Conservation (phyloP, 2,888 invertebrate genomes). For the Apotomis capreana region DNA sequence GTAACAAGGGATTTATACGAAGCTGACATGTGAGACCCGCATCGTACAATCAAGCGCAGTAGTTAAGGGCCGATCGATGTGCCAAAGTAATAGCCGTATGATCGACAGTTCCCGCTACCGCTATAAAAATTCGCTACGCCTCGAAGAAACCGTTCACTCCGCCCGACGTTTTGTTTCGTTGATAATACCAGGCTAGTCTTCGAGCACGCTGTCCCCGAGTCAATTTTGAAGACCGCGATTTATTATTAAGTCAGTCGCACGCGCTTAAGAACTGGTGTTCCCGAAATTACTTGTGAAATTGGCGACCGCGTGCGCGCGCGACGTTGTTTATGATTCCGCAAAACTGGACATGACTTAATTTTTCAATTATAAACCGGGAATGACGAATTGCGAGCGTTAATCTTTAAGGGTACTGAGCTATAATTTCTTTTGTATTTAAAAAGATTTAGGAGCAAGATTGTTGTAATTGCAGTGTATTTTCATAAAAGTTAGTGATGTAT, state of each 20-base stretch:
- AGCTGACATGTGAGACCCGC: conserved; percentile 45
- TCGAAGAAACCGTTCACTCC: conserved; percentile 71
- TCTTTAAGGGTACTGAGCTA: conserved; percentile 45
- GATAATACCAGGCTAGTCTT: conserved; percentile 75
- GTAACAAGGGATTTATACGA: conserved; percentile 46
- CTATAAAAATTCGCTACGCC: conserved; percentile 68
- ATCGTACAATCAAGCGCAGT: conserved; percentile 50
- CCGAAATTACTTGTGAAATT: conserved; percentile 79
- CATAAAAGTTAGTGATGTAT: conserved; percentile 6
- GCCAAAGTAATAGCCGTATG: conserved; percentile 67
- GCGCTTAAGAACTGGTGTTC: conserved; percentile 69
- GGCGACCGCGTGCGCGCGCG: conserved; percentile 71
- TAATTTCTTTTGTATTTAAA: conserved; percentile 27
- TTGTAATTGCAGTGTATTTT: conserved; percentile 23
- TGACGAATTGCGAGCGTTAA: conserved; percentile 66
- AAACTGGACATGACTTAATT: conserved; percentile 63
- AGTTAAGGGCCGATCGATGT: conserved; percentile 54
- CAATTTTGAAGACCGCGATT: conserved; percentile 75
- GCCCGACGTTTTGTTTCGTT: conserved; percentile 71
- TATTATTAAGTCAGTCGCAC: conserved; percentile 78
- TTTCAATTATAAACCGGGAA: conserved; percentile 74
- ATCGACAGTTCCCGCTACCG: conserved; percentile 68
- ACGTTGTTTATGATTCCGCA: conserved; percentile 71
- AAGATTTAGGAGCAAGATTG: conserved; percentile 20
- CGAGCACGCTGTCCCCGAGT: conserved; percentile 65